phyloP scores from a whole-genome alignment of 2,888 invertebrate species.

The Tetanocera ferruginea region DNA sequence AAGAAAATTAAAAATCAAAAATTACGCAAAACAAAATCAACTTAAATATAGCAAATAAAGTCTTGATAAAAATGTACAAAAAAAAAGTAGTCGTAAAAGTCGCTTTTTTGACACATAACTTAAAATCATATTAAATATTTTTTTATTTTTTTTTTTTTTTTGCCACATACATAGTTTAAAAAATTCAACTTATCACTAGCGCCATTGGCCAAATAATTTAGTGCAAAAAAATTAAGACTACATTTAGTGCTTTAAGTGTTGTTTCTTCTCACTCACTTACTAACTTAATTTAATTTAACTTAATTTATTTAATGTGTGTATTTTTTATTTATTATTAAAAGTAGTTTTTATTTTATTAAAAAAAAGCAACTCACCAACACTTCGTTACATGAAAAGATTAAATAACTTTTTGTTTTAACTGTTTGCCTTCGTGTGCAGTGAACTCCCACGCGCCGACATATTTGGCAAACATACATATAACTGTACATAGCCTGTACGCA shows the following conservation, averaged over 20 bases:
- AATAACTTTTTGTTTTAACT: constrained; percentile 50
- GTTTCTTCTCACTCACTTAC: neutral
- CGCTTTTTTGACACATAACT: neutral
- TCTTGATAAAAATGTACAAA: constrained; percentile 46
- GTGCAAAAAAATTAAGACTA: neutral
- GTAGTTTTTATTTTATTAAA: neutral
- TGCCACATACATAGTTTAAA: too few relatives aligned
- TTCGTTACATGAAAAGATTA: constrained; percentile 46
- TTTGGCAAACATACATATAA: constrained; percentile 32
- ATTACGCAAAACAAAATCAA: neutral
- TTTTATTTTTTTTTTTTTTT: too few relatives aligned
- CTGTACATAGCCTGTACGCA: neutral
- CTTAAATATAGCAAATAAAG: constrained; percentile 31
- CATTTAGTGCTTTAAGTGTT: constrained; percentile 21
- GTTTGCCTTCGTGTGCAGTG: constrained; percentile 56
- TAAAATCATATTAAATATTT: neutral
- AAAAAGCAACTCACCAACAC: constrained; percentile 4
- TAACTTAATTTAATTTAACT: neutral
- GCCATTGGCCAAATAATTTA: neutral
- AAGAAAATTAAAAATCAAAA: neutral
- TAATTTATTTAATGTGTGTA: neutral
- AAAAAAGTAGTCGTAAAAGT: constrained; percentile 13
- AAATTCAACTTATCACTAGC: neutral
- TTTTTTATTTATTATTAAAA: constrained; percentile 26
- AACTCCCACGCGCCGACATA: constrained; percentile 34